Evolutionary conservation across 2,113 vertebrate genomes (phyloP).

Genomic region (Alaudala cheleensis): DNA sequence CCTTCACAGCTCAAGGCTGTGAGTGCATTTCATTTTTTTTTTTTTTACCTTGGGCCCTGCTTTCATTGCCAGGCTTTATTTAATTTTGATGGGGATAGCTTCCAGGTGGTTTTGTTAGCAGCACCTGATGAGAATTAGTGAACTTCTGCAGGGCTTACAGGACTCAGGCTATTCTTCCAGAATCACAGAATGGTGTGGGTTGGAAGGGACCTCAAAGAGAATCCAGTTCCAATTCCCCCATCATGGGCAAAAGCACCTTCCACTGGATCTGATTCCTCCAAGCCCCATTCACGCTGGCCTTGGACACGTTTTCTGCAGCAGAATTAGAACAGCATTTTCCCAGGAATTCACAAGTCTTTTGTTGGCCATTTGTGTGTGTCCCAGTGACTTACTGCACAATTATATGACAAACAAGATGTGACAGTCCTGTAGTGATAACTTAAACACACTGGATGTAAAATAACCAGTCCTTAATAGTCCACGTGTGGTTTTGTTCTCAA

Average conservation of each 20-base stretch:
- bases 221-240: background rate
- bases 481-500: background rate
- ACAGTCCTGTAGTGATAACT: background rate
- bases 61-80: background rate
- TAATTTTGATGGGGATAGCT: background rate
- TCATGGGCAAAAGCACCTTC: background rate
- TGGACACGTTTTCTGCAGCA: background rate
- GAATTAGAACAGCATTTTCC: background rate
- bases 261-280: background rate
- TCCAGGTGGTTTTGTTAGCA: background rate
- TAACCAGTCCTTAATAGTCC: background rate
- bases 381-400: background rate
- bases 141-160: background rate
- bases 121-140: background rate
- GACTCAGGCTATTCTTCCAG: background rate
- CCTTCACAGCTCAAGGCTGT: slow-evolving; percentile 11
- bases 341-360: background rate
- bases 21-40: background rate
- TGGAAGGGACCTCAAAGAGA: background rate
- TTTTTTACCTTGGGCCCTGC: background rate
- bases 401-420: background rate
- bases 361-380: background rate
- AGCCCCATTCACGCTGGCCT: background rate
- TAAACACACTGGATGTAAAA: background rate
- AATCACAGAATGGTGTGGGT: background rate